Base-by-base conservation (phyloP, 2,888 invertebrate species). In the Apocheima hispidaria region DNA sequence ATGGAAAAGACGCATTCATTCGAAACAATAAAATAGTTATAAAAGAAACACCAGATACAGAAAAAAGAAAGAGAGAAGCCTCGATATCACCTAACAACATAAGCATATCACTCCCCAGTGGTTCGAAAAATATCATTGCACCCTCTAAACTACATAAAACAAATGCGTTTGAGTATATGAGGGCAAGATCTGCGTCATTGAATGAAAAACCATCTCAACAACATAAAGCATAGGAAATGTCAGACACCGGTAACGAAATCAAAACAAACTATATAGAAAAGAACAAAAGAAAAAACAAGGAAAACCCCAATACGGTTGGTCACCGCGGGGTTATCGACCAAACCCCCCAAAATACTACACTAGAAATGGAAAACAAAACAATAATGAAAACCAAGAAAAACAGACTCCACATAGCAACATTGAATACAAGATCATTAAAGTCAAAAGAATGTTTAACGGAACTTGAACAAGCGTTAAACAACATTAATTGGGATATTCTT, bases 301-400 rank as follows among this genome's bases (percentile, higher is more conserved):
- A 23, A 23, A 23, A 23, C 30, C 30, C 30, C 30, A 30, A 30
- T 55, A 26, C 53, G 67, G 64, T 28, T 67, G 64, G 67, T 67
- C 67, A 57, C 62, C 64, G 57, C 41, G 64, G 64, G 64, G 64
- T 35, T 26, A 60, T 18, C 4, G 64, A 67, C 64, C 64, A 58
- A 14, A 16, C 33, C 67, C 64, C 62, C 63, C 56, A 44, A 53
- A 35, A 56, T 14, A 10, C 30, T 28, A 23, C 23, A 23, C 23
- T 43, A 10, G 12, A 49, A 30, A 28, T 23, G 33, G 10, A 21
- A 54, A 44, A 48, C 7, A 35, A 44, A 40, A 38, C 10, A 28
- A 10, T 36, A 50, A 30, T 10, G 10, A 30, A 33, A 16, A 36
- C 16, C 4, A 14, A 16, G 36, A 36, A 14, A 35, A 30, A 7